These are phyloP conservation scores for Eulemur coronatus DNA, from an alignment of 2,797 vertebrate species.

Conservation along the genomic window DNA sequence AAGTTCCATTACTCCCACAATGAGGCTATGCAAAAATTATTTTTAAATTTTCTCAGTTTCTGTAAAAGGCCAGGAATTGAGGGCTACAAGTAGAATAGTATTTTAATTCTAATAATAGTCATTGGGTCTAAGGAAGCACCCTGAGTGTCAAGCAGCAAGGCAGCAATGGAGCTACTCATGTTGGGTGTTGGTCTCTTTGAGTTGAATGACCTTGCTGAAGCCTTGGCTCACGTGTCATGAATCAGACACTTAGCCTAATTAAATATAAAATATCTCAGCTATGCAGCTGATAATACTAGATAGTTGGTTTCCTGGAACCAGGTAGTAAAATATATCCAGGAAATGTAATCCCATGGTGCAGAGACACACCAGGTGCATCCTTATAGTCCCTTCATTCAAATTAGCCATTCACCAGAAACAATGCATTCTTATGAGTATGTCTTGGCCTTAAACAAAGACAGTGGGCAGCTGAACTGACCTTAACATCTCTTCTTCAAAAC, in stretches of 20 bases:
- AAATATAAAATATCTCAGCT: not conserved
- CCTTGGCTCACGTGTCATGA: not conserved
- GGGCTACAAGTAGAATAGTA: not conserved
- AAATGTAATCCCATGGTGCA: not conserved
- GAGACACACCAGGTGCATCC: constrained; percentile 19
- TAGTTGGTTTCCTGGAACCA: constrained; percentile 44
- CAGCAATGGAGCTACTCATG: not conserved
- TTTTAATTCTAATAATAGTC: not conserved
- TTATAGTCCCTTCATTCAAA: not conserved
- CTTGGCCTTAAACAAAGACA: not conserved
- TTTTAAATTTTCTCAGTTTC: not conserved
- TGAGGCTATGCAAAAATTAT: not conserved
- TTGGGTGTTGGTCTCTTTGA: not conserved
- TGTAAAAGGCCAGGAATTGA: not conserved
- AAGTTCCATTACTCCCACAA: not conserved
- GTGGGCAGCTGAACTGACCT: not conserved
- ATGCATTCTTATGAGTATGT: not conserved
- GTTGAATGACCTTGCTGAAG: not conserved
- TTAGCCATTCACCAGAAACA: not conserved
- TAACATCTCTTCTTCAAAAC: constrained; percentile 8
- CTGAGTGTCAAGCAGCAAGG: not conserved
- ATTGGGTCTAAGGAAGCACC: not conserved
- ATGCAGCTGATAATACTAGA: not conserved
- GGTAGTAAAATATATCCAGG: constrained; percentile 13
- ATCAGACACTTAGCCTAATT: constrained; percentile 3